Conservation (phyloP, 1,140 invertebrate genomes). For the Drosophila azteca region DNA sequence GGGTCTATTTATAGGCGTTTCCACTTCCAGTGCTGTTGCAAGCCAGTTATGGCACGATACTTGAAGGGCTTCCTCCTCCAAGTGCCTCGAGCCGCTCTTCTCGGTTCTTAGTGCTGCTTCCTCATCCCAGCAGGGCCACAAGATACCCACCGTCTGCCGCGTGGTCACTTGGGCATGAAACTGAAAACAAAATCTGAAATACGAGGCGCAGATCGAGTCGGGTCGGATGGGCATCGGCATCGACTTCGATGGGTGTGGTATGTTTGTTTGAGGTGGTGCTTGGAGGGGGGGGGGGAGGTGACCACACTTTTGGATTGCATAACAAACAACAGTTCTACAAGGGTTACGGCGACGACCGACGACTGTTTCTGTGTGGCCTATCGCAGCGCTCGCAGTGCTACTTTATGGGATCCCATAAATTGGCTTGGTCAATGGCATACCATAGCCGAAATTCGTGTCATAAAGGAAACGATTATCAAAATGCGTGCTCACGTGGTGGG, state of each 20-base stretch:
- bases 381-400: conserved; percentile 7
- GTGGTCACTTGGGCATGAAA: conserved; percentile 58
- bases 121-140: conserved; percentile 2
- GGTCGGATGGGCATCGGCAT: not conserved
- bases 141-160: not conserved
- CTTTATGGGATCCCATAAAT: conserved; percentile 53
- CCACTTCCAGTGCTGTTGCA: conserved; percentile 21
- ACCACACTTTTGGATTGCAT: conserved; percentile 48
- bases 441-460: conserved; percentile 29
- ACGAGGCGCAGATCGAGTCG: conserved; percentile 15
- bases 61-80: conserved; percentile 39
- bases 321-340: conserved; percentile 30
- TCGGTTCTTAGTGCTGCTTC: conserved; percentile 18
- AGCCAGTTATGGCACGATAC: conserved; percentile 52
- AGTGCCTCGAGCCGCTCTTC: conserved; percentile 1
- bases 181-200: conserved; percentile 59
- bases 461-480: conserved; percentile 56
- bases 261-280: conserved; percentile 18
- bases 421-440: conserved; percentile 45
- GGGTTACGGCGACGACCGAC: not conserved
- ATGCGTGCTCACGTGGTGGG: conserved; percentile 37
- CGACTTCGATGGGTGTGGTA: conserved; percentile 15
- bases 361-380: conserved; percentile 28
- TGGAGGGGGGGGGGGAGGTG: conserved; percentile 29
- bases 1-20: conserved; percentile 44